Base-by-base conservation (phyloP, 2,797 vertebrate species). In the Gambusia yucatana region DNA sequence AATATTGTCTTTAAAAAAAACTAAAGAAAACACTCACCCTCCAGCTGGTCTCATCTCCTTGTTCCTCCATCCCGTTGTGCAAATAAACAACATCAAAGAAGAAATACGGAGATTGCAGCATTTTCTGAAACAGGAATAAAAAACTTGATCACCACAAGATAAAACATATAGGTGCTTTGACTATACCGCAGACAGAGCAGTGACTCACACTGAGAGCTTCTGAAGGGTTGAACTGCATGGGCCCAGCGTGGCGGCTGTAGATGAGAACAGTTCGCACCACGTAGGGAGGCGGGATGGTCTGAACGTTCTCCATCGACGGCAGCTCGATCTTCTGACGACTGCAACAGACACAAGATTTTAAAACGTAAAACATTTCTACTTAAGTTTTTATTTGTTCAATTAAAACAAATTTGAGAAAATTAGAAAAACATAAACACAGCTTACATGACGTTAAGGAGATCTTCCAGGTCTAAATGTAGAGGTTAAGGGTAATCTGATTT, bases 61-160 rank as follows among this genome's bases (percentile, higher is more conserved):
- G 97, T 59, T 99, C 98, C 0, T 99, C 98, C 0, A 78, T 9
- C 0, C 97, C 98, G 0, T 98, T 99, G 94, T 99, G 98, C 82
- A 99, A 96, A 76, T 97, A 98, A 25, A 99, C 96, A 3, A 99
- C 94, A 2, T 99, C 98, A 0, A 99, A 98, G 94, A 98, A 99
- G 86, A 98, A 99, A 88, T 99, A 99, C 0, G 98, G 98, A 46
- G 97, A 99, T 85, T 97, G 97, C 57, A 99, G 94, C 97, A 99
- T 98, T 93, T 98, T 99, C 98, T 99, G 91, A 36, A 81, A 8
- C 25, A 79, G 63, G 33, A 86, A 22, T 84, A 17, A 82, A 67
- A 75, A 0, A 75, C 67, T n/a, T 11, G 1, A 74, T 81, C 3
- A 78, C 44, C 55, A 67, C 25, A 48, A 69, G 44, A 17, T 43